Evolutionary conservation across 2,113 vertebrate species (phyloP).

Genomic region (Chroicocephalus ridibundus): DNA sequence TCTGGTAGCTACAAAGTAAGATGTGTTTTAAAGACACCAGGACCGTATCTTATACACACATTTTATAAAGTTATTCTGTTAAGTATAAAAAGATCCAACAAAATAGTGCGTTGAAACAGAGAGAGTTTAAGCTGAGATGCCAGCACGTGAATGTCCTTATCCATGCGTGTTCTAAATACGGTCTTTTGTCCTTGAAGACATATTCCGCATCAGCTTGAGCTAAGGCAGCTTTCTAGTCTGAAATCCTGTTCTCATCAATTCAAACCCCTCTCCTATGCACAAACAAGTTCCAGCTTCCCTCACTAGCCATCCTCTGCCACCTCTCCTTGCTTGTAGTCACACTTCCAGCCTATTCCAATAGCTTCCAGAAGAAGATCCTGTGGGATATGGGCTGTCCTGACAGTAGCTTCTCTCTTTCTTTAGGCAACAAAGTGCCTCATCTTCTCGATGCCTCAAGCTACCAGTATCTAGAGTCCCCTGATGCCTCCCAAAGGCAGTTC

Average conservation of each 20-base stretch:
- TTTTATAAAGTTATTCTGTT: neutral
- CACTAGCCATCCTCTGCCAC: neutral
- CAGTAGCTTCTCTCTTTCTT: neutral
- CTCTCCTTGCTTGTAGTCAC: neutral
- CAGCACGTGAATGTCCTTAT: neutral
- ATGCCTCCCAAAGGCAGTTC: neutral
- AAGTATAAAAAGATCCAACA: neutral
- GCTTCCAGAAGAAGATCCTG: neutral
- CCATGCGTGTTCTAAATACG: neutral
- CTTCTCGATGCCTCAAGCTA: neutral
- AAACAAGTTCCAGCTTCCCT: neutral
- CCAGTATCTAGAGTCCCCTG: neutral
- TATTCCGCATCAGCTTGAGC: neutral
- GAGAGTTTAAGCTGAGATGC: neutral
- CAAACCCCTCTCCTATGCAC: neutral
- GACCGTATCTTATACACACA: accelerated
- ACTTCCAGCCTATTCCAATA: neutral
- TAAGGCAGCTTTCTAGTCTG: neutral
- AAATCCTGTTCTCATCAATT: neutral
- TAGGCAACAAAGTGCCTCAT: neutral
- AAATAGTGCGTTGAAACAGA: neutral
- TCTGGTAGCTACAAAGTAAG: neutral
- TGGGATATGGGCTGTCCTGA: neutral
- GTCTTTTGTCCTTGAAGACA: neutral
- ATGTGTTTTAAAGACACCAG: neutral